Evolutionary conservation across 2,797 vertebrate genomes (phyloP).

Genomic region (Gambusia yucatana): DNA sequence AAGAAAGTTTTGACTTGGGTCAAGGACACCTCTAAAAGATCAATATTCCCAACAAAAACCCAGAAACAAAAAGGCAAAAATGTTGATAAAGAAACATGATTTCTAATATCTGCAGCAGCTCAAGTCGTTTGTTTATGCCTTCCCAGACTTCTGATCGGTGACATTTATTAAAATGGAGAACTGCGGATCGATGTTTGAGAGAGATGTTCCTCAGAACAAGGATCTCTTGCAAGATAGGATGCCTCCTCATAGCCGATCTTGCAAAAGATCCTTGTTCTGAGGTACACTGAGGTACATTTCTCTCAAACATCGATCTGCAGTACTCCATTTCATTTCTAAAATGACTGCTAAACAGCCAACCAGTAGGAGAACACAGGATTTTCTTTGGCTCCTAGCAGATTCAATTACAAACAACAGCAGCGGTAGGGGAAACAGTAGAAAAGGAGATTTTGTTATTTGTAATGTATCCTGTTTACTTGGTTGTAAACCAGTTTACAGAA

Average conservation of each 20-base stretch:
- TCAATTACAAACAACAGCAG: conserved; percentile 5
- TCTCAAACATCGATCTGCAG: conserved; percentile 9
- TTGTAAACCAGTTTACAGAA: neutral
- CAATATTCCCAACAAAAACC: neutral
- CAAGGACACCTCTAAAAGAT: neutral
- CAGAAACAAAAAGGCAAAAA: neutral
- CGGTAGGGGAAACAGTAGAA: neutral
- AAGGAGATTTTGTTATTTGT: neutral
- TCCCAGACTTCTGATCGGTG: conserved; percentile 35
- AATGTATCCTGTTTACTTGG: neutral
- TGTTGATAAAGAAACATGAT: neutral
- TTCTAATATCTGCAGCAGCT: conserved; percentile 16
- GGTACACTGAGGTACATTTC: neutral
- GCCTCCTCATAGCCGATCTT: too few relatives aligned
- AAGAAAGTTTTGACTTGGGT: neutral
- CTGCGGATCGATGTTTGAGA: too few relatives aligned
- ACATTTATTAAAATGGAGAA: neutral
- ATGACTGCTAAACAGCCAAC: neutral
- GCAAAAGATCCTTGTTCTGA: too few relatives aligned
- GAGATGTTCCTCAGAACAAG: too few relatives aligned
- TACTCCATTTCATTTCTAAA: conserved; percentile 7
- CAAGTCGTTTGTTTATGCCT: conserved; percentile 22
- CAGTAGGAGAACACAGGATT: neutral
- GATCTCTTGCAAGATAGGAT: too few relatives aligned
- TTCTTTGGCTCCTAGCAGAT: neutral